These are phyloP conservation scores for Henricia sp. DNA, from an alignment of 53 echinoderm and acorn worm genomes.

Conservation along the genomic window DNA sequence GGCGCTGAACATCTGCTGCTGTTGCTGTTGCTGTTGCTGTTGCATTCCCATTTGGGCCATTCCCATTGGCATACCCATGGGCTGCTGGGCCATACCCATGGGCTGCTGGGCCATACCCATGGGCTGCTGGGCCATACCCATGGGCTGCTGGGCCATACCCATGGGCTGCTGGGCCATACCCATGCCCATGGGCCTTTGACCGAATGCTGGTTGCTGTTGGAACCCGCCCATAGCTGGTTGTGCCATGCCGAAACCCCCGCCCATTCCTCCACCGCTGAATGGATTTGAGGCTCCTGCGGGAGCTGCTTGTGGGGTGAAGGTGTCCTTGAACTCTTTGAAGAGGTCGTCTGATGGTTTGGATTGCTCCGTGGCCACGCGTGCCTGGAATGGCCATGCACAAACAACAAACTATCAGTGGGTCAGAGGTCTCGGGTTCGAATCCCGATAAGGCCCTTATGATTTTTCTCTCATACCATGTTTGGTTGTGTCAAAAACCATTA, in stretches of 20 bases:
- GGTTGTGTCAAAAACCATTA: no score
- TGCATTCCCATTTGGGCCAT: slow-evolving; percentile 4
- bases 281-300: slow-evolving; percentile 55
- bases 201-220: slow-evolving; percentile 54
- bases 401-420: no score
- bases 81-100: slow-evolving; percentile 22
- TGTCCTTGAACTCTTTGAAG: slow-evolving; percentile 92
- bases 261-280: slow-evolving; percentile 43
- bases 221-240: slow-evolving; percentile 52
- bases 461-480: no score
- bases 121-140: slow-evolving; percentile 19
- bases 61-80: slow-evolving; percentile 26
- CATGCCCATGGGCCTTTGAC: slow-evolving; percentile 36
- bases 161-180: slow-evolving; percentile 43
- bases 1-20: no score
- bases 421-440: no score
- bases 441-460: no score
- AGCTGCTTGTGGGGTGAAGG: slow-evolving; percentile 68
- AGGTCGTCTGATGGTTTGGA: slow-evolving; percentile 83
- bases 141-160: slow-evolving; percentile 47
- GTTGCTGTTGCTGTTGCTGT: slow-evolving; percentile 9
- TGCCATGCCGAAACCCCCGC: slow-evolving; percentile 52
- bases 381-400: not conserved
- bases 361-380: slow-evolving; percentile 7
- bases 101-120: slow-evolving; percentile 30